phyloP scores from a whole-genome alignment of 2,888 invertebrate genomes.

The Chelonus formosanus region DNA sequence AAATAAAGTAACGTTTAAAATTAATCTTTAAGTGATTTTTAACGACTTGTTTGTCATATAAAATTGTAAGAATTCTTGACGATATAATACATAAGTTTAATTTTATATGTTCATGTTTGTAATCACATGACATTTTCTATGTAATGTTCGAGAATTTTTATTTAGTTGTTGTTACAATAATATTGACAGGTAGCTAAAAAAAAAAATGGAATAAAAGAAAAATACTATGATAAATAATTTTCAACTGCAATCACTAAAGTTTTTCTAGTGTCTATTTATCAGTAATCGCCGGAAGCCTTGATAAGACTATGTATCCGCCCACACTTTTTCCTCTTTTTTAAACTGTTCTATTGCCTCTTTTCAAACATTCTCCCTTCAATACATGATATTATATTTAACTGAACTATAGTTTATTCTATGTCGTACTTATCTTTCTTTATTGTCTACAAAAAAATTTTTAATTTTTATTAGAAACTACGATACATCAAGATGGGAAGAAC shows the following conservation, averaged over 20 bases:
- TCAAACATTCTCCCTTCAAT: not conserved
- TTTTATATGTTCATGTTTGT: too few relatives aligned
- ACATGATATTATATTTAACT: too few relatives aligned
- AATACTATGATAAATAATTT: not conserved
- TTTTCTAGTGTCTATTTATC: constrained; percentile 44
- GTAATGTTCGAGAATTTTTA: too few relatives aligned
- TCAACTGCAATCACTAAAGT: not conserved
- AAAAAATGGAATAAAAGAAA: not conserved
- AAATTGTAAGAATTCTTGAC: too few relatives aligned
- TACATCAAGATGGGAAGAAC: too few relatives aligned
- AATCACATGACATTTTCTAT: too few relatives aligned
- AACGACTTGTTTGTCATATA: constrained; percentile 1
- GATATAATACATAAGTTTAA: too few relatives aligned
- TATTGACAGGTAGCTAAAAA: not conserved
- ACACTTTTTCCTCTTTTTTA: constrained; percentile 40
- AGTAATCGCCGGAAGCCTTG: constrained; percentile 52
- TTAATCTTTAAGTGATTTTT: constrained; percentile 1
- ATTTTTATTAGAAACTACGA: too few relatives aligned
- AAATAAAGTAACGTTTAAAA: too few relatives aligned
- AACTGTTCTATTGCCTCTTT: constrained; percentile 18
- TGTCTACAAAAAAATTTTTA: constrained; percentile 12
- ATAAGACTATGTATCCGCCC: constrained; percentile 52
- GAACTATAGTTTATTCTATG: not conserved
- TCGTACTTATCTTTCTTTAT: not conserved
- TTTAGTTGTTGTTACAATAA: not conserved